A percentile compares a stretch with the other conserved stretches of the same genome.
phyloP scores from a whole-genome alignment of 2,113 vertebrate species.

The Anarhynchus alexandrinus region DNA sequence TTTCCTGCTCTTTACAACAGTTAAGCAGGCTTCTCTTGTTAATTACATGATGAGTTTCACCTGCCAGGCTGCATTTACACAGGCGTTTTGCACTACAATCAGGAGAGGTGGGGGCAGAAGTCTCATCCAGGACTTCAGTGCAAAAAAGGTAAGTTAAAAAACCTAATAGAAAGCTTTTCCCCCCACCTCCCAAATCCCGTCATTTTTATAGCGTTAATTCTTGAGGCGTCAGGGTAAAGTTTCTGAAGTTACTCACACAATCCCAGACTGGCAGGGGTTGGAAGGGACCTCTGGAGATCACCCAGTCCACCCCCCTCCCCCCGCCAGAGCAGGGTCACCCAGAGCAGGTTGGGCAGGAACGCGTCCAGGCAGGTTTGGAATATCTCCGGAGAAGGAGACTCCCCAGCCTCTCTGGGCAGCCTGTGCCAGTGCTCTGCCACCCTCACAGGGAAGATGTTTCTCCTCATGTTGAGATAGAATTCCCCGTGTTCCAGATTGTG shows the following conservation, averaged over 20 bases:
- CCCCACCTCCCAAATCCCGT: fast-evolving
- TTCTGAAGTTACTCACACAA: fast-evolving
- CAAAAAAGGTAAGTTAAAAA: not conserved
- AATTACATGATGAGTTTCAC: fast-evolving
- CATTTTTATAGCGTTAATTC: not conserved
- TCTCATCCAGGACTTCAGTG: fast-evolving
- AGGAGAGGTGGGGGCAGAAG: fast-evolving
- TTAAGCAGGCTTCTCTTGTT: too few species aligned
- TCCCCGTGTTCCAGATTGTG: too few species aligned
- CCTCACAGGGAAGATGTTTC: not conserved
- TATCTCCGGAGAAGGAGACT: too few species aligned
- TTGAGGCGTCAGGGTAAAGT: fast-evolving
- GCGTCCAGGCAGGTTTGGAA: too few species aligned
- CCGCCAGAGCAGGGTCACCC: too few species aligned
- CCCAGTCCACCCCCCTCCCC: fast-evolving
- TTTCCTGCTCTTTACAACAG: not conserved
- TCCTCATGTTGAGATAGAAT: not conserved
- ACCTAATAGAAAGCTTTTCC: fast-evolving
- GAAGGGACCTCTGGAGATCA: not conserved
- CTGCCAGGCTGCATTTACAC: fast-evolving
- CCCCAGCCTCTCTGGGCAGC: not conserved
- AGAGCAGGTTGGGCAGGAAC: not conserved
- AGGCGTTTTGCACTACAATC: fast-evolving
- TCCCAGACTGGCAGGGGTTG: not conserved
- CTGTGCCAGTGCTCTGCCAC: too few species aligned